These are phyloP conservation scores for Ceratosolen fusciceps DNA, from an alignment of 1,140 invertebrate species.

Conservation along the genomic window DNA sequence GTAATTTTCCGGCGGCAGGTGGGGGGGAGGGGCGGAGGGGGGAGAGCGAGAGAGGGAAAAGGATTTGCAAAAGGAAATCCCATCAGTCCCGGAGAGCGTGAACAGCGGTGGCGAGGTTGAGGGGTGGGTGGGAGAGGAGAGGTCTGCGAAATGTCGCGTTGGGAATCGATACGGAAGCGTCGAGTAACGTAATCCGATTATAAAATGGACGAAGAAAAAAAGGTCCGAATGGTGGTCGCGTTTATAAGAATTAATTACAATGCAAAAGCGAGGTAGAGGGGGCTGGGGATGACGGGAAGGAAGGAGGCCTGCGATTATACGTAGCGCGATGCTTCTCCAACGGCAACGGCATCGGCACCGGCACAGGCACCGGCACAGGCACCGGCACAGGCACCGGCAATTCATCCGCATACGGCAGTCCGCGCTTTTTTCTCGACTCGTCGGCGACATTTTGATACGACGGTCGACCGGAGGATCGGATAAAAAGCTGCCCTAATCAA, in stretches of 20 bases:
- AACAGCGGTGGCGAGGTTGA: neutral
- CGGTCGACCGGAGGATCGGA: too few relatives aligned
- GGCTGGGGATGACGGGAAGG: too few relatives aligned
- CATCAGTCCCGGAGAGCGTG: neutral
- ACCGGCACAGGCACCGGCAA: too few relatives aligned
- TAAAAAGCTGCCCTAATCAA: too few relatives aligned
- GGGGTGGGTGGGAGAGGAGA: neutral
- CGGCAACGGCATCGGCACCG: too few relatives aligned
- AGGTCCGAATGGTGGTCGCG: slow-evolving; percentile 46
- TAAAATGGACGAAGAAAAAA: too few relatives aligned
- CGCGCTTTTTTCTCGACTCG: neutral
- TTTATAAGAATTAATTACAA: slow-evolving; percentile 44
- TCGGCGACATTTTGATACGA: neutral
- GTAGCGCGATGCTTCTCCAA: neutral
- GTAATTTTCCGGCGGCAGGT: neutral
- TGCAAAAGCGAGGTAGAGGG: neutral
- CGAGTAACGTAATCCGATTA: slow-evolving; percentile 17
- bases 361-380: too few relatives aligned
- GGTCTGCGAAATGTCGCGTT: too few relatives aligned
- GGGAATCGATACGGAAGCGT: neutral
- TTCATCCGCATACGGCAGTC: neutral
- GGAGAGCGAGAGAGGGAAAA: neutral
- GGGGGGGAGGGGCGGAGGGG: too few relatives aligned
- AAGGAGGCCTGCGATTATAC: neutral
- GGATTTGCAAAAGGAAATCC: slow-evolving; percentile 15